phyloP scores from a whole-genome alignment of 2,113 vertebrate species.

The Lophura nycthemera region DNA sequence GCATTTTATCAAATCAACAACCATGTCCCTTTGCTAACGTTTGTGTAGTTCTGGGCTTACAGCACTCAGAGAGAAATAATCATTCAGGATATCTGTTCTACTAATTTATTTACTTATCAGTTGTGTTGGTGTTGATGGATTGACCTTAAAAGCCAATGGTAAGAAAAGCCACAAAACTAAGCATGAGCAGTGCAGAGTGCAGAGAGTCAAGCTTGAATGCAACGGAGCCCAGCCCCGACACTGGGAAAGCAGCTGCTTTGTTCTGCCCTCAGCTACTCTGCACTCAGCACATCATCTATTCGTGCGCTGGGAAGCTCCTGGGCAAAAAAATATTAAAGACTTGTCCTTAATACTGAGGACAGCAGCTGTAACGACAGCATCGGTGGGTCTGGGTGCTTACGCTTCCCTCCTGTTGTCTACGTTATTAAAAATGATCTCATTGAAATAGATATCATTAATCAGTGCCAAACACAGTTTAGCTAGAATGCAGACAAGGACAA shows the following conservation, averaged over 20 bases:
- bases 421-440: conserved; percentile 61
- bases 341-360: background rate
- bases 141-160: background rate
- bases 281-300: accelerated
- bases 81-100: background rate
- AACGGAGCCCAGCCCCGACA: accelerated
- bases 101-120: background rate
- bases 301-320: background rate
- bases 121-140: accelerated
- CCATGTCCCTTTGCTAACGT: background rate
- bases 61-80: background rate
- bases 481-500: conserved; percentile 49
- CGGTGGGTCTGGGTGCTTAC: background rate
- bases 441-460: conserved; percentile 63
- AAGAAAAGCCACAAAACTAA: background rate
- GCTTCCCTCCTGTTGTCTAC: conserved; percentile 39
- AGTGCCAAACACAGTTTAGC: conserved; percentile 58
- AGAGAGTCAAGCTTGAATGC: background rate
- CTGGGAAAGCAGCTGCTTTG: background rate
- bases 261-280: background rate
- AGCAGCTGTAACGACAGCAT: background rate
- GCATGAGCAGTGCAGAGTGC: background rate
- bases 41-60: background rate
- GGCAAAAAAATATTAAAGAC: background rate
- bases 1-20: background rate